Evolutionary conservation across 2,113 vertebrate genomes (phyloP).

Genomic region (Chrysemys picta): DNA sequence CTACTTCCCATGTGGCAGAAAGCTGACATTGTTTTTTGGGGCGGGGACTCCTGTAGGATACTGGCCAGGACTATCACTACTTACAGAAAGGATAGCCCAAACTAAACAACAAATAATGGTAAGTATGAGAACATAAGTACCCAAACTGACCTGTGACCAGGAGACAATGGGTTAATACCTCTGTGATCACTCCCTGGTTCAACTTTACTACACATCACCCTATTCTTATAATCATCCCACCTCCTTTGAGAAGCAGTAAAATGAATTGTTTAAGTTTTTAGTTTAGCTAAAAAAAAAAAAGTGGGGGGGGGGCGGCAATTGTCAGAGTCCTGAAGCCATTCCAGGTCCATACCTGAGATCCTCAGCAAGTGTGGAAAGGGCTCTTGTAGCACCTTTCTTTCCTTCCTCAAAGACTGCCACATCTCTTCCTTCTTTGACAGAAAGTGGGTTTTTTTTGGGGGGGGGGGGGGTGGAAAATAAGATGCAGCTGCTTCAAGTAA

Average conservation of each 20-base stretch:
- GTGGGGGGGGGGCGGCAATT: fast-evolving
- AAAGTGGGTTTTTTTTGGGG: background rate
- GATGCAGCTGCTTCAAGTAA: background rate
- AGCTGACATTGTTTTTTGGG: background rate
- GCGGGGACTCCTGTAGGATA: background rate
- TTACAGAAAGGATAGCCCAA: background rate
- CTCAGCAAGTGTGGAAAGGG: fast-evolving
- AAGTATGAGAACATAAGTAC: background rate
- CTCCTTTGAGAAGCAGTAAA: background rate
- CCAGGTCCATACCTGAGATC: background rate
- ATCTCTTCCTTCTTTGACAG: background rate
- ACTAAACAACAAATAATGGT: background rate
- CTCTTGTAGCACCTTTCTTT: background rate
- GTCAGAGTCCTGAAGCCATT: background rate
- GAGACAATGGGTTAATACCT: background rate
- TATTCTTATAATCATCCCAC: background rate
- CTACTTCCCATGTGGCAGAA: background rate
- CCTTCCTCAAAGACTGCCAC: background rate
- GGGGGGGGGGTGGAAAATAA: background rate
- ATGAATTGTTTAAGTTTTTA: background rate
- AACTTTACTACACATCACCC: background rate
- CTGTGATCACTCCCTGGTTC: background rate
- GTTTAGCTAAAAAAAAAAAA: background rate
- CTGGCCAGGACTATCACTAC: background rate
- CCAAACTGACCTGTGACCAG: background rate